Percentiles rank a stretch among this genome's conserved stretches.
Evolutionary conservation across 2,797 vertebrate genomes (phyloP).

Genomic region (Columba guinea): DNA sequence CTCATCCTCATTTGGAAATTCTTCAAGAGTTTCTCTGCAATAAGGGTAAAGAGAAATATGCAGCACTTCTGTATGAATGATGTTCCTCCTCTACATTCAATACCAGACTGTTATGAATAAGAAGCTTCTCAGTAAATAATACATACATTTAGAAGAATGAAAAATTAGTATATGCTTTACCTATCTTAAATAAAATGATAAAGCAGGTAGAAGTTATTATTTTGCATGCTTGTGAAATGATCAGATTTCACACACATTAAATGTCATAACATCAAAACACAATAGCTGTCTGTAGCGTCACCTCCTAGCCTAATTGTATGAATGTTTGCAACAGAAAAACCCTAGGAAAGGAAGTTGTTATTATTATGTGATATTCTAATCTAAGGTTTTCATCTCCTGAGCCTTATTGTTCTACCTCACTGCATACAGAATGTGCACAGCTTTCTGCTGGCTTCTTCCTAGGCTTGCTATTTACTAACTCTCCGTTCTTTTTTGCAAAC

Average conservation of each 20-base stretch:
- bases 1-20: slow-evolving; percentile 56
- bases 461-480: background rate
- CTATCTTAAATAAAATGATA: background rate
- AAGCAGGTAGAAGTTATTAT: background rate
- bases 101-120: background rate
- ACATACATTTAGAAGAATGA: background rate
- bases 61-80: background rate
- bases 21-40: slow-evolving; percentile 49
- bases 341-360: background rate
- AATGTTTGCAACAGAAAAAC: slow-evolving; percentile 24
- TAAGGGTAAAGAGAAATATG: background rate
- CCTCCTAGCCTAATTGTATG: background rate
- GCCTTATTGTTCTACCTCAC: background rate
- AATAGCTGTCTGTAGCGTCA: slow-evolving; percentile 1
- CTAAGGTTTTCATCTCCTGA: slow-evolving; percentile 53
- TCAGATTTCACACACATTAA: background rate
- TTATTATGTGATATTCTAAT: slow-evolving; percentile 13
- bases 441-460: slow-evolving; percentile 30
- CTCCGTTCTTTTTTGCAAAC: background rate
- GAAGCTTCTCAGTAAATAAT: background rate
- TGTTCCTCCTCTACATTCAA: background rate
- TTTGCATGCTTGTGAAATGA: background rate
- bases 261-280: background rate
- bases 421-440: slow-evolving; percentile 22
- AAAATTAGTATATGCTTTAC: background rate